Evolutionary conservation across 1,140 invertebrate species (phyloP).

Genomic region (Lepidurus arcticus): DNA sequence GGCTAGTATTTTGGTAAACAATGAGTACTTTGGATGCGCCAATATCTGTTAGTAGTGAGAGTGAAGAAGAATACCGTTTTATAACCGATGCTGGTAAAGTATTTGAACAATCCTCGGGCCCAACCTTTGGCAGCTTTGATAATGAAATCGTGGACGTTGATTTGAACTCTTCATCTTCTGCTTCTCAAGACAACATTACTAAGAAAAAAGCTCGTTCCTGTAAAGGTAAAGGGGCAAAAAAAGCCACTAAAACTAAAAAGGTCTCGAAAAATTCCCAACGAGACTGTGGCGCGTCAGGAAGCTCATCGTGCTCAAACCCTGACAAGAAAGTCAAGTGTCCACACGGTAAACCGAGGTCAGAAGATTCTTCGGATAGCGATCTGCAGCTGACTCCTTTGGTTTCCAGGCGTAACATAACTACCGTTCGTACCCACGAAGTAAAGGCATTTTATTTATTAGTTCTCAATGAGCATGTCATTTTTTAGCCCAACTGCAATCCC

Average conservation of each 20-base stretch:
- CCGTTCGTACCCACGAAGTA: neutral
- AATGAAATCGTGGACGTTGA: neutral
- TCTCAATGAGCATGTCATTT: neutral
- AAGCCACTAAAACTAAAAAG: neutral
- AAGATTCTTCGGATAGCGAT: neutral
- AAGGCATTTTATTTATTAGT: neutral
- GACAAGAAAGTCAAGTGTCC: neutral
- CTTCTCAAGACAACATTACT: neutral
- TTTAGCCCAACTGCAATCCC: neutral
- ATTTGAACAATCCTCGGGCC: neutral
- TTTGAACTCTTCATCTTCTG: neutral
- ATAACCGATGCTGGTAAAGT: neutral
- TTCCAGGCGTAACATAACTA: neutral
- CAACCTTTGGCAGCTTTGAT: neutral
- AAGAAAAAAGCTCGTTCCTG: neutral
- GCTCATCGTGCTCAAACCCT: neutral
- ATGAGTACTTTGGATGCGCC: too few species aligned
- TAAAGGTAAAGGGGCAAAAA: neutral
- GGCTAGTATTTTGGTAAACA: too few species aligned
- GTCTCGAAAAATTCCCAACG: neutral
- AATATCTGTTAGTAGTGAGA: neutral
- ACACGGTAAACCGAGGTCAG: neutral
- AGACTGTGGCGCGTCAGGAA: neutral
- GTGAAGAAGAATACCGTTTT: neutral
- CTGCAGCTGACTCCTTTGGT: neutral